phyloP scores from a whole-genome alignment of 2,888 invertebrate genomes.

The Caenorhabditis uteleia region DNA sequence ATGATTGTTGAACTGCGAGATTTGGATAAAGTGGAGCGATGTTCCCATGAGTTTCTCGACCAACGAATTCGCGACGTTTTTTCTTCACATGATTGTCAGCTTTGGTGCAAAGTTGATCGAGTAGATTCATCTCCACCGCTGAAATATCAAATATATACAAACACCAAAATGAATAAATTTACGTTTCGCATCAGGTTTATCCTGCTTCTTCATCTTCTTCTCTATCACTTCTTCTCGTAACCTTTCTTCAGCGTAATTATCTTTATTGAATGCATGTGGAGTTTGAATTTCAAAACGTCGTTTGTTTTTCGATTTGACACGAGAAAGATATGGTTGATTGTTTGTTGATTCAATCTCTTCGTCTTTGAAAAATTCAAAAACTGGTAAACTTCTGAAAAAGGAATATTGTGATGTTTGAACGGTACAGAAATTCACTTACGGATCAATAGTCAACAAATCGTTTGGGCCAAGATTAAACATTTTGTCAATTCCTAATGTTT shows the following conservation, averaged over 20 bases:
- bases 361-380: neutral
- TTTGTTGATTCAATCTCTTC: neutral
- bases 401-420: neutral
- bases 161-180: no score
- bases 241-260: neutral
- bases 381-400: neutral
- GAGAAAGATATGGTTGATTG: no score
- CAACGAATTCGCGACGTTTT: conserved; percentile 31
- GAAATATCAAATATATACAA: neutral
- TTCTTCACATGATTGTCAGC: conserved; percentile 7
- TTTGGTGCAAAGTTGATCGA: conserved; percentile 12
- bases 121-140: conserved; percentile 6
- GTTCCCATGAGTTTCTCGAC: conserved; percentile 23
- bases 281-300: no score
- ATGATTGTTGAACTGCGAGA: neutral
- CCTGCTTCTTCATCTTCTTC: conserved; percentile 2
- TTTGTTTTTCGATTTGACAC: no score
- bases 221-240: conserved; percentile 1
- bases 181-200: neutral
- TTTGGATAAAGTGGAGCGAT: conserved; percentile 25
- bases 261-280: no score
- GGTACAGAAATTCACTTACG: conserved; percentile 10
- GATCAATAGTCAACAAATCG: conserved; percentile 7
- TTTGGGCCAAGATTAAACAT: conserved; percentile 8
- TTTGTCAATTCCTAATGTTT: conserved; percentile 19